A percentile compares a stretch with the other conserved stretches of the same genome.
phyloP scores from a whole-genome alignment of 2,113 vertebrate species.

The Colistium nudipinnis region DNA sequence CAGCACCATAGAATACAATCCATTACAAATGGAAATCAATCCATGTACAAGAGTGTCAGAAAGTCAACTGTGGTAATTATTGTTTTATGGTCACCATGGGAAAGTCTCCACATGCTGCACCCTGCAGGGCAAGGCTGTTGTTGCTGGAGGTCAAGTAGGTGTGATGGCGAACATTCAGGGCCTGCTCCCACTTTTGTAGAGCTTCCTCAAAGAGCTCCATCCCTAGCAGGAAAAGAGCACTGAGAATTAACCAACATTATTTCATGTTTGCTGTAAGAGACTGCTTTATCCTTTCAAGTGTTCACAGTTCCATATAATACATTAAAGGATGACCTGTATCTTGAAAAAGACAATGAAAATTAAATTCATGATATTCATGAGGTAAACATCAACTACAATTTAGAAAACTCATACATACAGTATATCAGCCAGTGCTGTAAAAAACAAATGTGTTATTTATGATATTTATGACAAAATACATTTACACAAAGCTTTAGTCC shows the following conservation, averaged over 20 bases:
- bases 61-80: not conserved
- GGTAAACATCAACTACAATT: no score
- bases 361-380: no score
- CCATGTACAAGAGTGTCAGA: not conserved
- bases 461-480: no score
- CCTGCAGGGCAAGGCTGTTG: constrained; percentile 73
- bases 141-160: constrained; percentile 77
- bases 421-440: not conserved
- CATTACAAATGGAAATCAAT: not conserved
- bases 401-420: no score
- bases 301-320: no score
- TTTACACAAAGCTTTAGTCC: not conserved
- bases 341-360: no score
- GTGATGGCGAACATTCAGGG: constrained; percentile 88
- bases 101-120: constrained; percentile 67
- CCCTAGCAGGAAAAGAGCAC: constrained; percentile 72
- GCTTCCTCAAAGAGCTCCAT: constrained; percentile 99
- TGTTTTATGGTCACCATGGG: constrained; percentile 75
- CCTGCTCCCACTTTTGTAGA: constrained; percentile 95
- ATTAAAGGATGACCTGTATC: no score
- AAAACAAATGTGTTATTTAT: not conserved
- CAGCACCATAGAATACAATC: not conserved
- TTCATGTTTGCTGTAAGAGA: not conserved
- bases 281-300: no score
- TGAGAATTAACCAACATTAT: no score